Percentiles rank a stretch among this genome's conserved stretches.
Conservation (phyloP, 2,797 vertebrate species). For the Varecia variegata region DNA sequence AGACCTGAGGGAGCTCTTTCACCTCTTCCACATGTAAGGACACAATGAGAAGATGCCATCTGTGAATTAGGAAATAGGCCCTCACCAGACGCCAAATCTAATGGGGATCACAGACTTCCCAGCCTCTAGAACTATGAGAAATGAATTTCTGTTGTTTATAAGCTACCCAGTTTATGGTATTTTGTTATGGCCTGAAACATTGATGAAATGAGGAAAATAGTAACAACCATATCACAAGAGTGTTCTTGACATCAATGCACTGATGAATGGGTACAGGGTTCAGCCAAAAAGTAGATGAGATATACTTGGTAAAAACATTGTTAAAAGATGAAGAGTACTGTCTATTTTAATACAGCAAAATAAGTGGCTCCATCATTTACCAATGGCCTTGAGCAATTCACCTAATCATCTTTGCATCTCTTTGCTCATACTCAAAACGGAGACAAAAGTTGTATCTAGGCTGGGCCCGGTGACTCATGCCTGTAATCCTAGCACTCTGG, state of each 20-base stretch:
- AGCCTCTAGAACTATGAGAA: background rate
- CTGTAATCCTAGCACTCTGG: no score
- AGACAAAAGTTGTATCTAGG: background rate
- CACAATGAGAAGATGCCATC: background rate
- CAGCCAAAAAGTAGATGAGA: background rate
- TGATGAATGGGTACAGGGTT: background rate
- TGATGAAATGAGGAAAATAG: background rate
- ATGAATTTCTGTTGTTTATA: background rate
- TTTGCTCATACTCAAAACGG: background rate
- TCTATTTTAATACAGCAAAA: background rate
- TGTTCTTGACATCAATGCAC: background rate
- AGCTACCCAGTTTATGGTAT: background rate
- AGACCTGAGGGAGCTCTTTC: background rate
- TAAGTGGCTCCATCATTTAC: background rate
- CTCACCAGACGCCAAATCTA: background rate
- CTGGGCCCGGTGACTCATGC: fast-evolving
- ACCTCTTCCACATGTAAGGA: background rate
- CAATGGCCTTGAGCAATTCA: background rate
- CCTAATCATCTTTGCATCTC: background rate
- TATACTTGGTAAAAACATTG: background rate
- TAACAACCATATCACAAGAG: background rate
- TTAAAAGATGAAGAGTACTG: background rate
- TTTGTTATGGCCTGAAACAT: background rate
- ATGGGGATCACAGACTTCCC: background rate
- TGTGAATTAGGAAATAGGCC: background rate